Evolutionary conservation across 2,888 invertebrate genomes (phyloP), one percentile per base, ranked within the genome.

Genomic region (Congeria kusceri): DNA sequence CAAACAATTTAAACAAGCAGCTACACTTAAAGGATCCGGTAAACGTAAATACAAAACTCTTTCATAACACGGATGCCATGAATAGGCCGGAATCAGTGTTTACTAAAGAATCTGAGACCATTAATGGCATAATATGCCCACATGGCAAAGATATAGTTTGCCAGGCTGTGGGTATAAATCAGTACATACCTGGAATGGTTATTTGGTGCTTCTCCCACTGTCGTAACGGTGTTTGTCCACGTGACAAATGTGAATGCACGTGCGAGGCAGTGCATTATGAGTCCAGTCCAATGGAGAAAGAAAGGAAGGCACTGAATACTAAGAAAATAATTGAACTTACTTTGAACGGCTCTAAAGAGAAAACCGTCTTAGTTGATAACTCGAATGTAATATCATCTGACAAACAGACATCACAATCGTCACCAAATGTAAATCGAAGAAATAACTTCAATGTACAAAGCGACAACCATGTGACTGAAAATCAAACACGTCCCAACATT

Each of bases 191-290:
- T 1, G 80, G 80, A 25, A 80, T 80, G 80, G 63, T 65, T 13
- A 77, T 76, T 72, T 80, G 80, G 80, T 80, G 80, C 29, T 80
- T 66, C 44, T 73, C 76, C 23, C 76, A 77, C 47, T 80, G 80
- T 56, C 72, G 69, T 32, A 58, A 68, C 25, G 73, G 73, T 3
- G 23, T 56, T 3, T 80, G 80, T 66, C 80, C 80, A 0, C 44
- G 62, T 27, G 69, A 80, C 32, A 61, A 65, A 32, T 80, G 80
- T 53, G 18, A 47, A 4, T 80, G 80, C 28, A 53, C 32, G 18
- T 71, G 71, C 46, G 47, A 44, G 13, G 57, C 39, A 11, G 13
- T 53, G 25, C 13, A 25, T 13, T 23, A 20, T 11, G 28, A 64
- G n/a, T 15, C 15, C 3, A 13, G 32, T 57, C 18, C 25, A 18